Evolutionary conservation across 2,113 vertebrate genomes (phyloP), one percentile per base, ranked within the genome.

Genomic region (Excalfactoria chinensis): DNA sequence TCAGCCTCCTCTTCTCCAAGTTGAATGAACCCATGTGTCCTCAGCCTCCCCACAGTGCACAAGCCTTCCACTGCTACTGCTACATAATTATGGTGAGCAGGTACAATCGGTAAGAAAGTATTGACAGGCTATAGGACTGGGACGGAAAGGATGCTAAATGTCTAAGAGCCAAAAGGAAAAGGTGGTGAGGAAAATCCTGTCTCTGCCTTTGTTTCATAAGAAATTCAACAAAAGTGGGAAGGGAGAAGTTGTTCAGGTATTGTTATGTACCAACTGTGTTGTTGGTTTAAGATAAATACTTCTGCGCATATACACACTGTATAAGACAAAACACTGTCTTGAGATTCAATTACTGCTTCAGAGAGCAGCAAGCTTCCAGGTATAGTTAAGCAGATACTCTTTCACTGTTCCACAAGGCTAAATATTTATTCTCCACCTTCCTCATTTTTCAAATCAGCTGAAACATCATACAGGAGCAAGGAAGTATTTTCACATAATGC

Each of bases 401-500:
- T 48, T 55, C 30, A 84, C 30, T 68, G 21, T 11, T 68, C 16
- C 8, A 41, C 15, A 68, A 68, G 15, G 48, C 46, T 46, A 68
- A 77, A 51, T 32, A 68, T 53, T 84, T 44, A 59, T 53, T 84
- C 25, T 46, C 37, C 63, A 7, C 55, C n/a, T 18, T 88, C 22
- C 40, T 88, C 43, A 34, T 41, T 64, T 35, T 44, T 77, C 66
- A 81, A 40, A 90, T 81, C 11, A 67, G 51, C 28, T 68, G 18
- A n/a, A 81, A 85, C 55, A 73, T 43, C 23, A 49, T 41, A 60
- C 25, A 82, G 28, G 40, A 74, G 79, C 8, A 40, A 88, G 25
- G 35, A 90, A 86, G 18, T 40, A 44, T 77, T 73, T 77, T 77
- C 26, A 86, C 40, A 73, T 35, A 69, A 91, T 23, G 20, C 18